Evolutionary conservation across 2,888 invertebrate species (phyloP).

Genomic region (Isoperla grammatica): DNA sequence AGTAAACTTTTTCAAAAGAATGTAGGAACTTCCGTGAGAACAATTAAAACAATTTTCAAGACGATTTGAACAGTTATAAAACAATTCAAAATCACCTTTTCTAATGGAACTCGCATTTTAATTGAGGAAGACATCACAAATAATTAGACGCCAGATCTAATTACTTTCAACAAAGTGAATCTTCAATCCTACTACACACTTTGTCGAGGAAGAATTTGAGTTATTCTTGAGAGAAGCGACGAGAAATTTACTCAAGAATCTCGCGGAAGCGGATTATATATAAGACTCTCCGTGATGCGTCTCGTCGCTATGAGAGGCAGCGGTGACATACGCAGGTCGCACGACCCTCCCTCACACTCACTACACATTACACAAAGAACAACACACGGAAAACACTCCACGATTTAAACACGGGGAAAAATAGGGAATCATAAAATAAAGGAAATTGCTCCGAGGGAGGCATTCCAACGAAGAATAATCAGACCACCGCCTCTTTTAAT

Average conservation of each 20-base stretch:
- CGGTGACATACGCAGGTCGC: too few relatives aligned
- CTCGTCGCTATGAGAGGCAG: too few relatives aligned
- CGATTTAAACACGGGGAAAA: conserved; percentile 3
- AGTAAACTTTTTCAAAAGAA: conserved; percentile 2
- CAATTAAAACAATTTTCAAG: conserved; percentile 9
- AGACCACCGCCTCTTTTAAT: conserved; percentile 13
- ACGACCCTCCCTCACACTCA: too few relatives aligned
- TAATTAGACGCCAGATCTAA: conserved; percentile 11
- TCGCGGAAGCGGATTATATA: too few relatives aligned
- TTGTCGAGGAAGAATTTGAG: background rate
- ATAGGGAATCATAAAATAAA: conserved; percentile 5
- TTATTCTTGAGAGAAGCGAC: background rate
- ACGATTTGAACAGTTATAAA: conserved; percentile 15
- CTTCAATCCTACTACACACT: background rate
- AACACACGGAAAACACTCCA: background rate
- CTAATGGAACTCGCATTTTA: conserved; percentile 13
- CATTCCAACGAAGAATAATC: conserved; percentile 15
- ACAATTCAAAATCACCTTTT: conserved; percentile 14
- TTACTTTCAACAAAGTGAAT: background rate
- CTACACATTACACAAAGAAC: background rate
- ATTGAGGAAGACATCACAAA: conserved; percentile 12
- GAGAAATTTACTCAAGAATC: background rate
- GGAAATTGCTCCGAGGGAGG: conserved; percentile 8
- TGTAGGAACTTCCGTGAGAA: background rate
- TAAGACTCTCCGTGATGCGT: too few relatives aligned